These are phyloP conservation scores for Sitobion miscanthi DNA, from an alignment of 1,140 invertebrate species.

Conservation along the genomic window DNA sequence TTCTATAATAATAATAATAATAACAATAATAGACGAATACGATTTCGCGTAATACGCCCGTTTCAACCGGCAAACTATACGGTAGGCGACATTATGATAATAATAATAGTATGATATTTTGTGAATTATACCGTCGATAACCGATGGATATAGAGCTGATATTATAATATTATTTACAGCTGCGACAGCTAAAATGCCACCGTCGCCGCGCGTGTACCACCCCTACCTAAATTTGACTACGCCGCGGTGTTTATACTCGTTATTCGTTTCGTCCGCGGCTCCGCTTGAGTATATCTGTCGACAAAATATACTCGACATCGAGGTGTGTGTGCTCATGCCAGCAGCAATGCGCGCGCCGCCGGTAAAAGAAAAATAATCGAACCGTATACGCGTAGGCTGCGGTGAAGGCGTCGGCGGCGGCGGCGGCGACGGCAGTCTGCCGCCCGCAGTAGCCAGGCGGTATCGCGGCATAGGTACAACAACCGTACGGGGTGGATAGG, in stretches of 20 bases:
- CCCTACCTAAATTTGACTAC: neutral
- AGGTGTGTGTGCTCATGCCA: neutral
- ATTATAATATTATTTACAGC: neutral
- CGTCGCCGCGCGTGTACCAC: neutral
- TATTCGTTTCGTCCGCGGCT: neutral
- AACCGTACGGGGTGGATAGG: no score
- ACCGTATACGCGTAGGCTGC: neutral
- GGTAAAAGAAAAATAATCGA: slow-evolving; percentile 16
- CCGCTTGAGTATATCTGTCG: neutral
- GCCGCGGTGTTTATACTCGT: neutral
- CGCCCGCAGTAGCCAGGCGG: neutral
- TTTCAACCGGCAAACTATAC: neutral
- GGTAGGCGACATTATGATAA: neutral
- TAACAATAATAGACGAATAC: neutral
- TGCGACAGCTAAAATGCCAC: no score
- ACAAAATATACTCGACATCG: no score
- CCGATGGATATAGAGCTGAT: neutral
- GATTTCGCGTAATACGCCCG: neutral
- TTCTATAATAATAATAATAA: neutral
- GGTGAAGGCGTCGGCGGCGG: no score
- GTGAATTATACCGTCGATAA: neutral
- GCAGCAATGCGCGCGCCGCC: neutral
- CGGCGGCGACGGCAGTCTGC: neutral
- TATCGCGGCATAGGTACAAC: neutral
- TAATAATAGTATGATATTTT: neutral